phyloP scores from a whole-genome alignment of 1,140 invertebrate species.

The fruit fly (Drosophila melanogaster) region DNA sequence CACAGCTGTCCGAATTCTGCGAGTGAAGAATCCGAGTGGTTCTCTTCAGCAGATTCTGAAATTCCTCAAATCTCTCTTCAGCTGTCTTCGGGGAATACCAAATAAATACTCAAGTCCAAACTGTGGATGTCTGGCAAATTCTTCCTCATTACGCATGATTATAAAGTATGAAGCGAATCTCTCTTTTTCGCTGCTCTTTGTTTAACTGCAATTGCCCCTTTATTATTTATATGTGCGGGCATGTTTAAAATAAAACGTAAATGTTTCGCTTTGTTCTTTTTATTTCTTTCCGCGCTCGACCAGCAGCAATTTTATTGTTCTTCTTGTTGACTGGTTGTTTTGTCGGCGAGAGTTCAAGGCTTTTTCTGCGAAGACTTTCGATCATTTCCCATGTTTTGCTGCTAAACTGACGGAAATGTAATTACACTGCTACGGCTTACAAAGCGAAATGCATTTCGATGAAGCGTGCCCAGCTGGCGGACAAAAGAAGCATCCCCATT shows the following conservation, averaged over 20 bases:
- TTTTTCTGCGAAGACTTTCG: constrained; percentile 60
- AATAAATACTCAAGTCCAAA: constrained; percentile 29
- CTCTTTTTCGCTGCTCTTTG: constrained; percentile 26
- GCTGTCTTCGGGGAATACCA: constrained; percentile 37
- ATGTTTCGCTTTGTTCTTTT: constrained; percentile 56
- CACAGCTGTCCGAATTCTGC: constrained; percentile 10
- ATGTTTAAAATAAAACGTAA: constrained; percentile 60
- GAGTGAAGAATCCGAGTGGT: background rate
- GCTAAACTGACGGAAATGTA: constrained; percentile 65
- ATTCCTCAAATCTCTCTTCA: constrained; percentile 8
- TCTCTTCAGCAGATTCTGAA: constrained; percentile 15
- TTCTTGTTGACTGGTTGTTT: constrained; percentile 27
- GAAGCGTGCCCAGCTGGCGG: constrained; percentile 31
- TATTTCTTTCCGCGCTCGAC: constrained; percentile 28
- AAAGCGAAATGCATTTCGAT: constrained; percentile 60
- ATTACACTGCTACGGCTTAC: constrained; percentile 18
- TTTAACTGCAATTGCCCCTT: constrained; percentile 48
- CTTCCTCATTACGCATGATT: constrained; percentile 33
- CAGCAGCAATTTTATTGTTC: constrained; percentile 48
- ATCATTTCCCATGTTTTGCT: constrained; percentile 66
- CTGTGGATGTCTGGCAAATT: constrained; percentile 2
- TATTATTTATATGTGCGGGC: constrained; percentile 39
- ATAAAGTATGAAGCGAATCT: background rate
- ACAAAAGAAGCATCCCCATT: constrained; percentile 48
- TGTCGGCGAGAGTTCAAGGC: constrained; percentile 67